Evolutionary conservation across 2,113 vertebrate species (phyloP).

Genomic region (Rhea pennata): DNA sequence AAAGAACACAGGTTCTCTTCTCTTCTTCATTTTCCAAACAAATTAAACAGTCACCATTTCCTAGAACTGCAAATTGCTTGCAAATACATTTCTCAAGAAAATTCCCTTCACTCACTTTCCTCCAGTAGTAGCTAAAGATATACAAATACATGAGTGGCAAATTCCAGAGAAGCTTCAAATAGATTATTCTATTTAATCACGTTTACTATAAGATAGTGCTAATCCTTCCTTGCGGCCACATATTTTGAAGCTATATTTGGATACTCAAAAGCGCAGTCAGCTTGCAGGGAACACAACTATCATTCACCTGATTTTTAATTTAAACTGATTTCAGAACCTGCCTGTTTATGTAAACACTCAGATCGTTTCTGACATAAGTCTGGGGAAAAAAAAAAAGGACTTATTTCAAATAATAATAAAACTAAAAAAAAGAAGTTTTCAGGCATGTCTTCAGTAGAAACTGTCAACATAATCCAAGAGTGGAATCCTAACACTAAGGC

Average conservation of each 20-base stretch:
- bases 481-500: background rate
- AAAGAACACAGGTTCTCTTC: background rate
- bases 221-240: constrained; percentile 52
- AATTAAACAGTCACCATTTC: background rate
- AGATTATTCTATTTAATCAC: constrained; percentile 38
- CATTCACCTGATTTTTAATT: constrained; percentile 33
- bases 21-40: background rate
- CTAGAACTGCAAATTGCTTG: background rate
- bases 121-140: background rate
- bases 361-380: constrained; percentile 42
- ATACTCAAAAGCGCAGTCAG: background rate
- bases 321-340: constrained; percentile 47
- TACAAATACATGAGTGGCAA: constrained; percentile 51
- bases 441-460: background rate
- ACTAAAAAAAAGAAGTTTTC: too few relatives aligned
- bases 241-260: constrained; percentile 45
- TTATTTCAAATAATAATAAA: too few relatives aligned
- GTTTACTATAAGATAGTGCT: constrained; percentile 26
- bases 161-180: constrained; percentile 65
- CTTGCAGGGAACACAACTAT: background rate
- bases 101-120: background rate
- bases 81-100: background rate
- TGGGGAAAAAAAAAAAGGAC: too few relatives aligned
- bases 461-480: background rate
- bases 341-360: background rate